phyloP scores from a whole-genome alignment of 2,888 invertebrate genomes.

The Belgica antarctica region DNA sequence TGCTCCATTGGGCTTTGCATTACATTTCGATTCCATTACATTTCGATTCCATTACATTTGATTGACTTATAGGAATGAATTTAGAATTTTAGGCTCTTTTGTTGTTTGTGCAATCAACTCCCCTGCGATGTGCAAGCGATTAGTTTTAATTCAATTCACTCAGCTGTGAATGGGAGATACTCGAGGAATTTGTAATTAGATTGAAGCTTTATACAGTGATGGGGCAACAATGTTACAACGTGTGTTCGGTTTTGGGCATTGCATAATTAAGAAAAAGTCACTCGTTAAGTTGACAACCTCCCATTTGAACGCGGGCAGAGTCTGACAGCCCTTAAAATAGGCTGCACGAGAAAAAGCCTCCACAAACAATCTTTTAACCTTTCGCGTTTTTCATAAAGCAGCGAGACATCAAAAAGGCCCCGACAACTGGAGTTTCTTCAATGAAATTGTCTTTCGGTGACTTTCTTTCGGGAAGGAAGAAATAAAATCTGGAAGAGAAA shows the following conservation, averaged over 20 bases:
- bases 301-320: neutral
- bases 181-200: no score
- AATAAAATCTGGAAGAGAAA: neutral
- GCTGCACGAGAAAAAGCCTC: neutral
- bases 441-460: conserved; percentile 12
- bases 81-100: no score
- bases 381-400: neutral
- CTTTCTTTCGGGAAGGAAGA: conserved; percentile 8
- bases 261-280: neutral
- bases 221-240: no score
- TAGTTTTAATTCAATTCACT: no score
- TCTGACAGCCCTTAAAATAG: neutral
- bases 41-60: neutral
- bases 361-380: conserved; percentile 27
- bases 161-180: no score
- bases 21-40: neutral
- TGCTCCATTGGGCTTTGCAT: neutral
- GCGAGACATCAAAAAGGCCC: conserved; percentile 23
- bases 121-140: no score
- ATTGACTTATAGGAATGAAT: neutral
- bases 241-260: neutral
- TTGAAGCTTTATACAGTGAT: no score
- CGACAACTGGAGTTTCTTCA: conserved; percentile 9
- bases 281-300: neutral
- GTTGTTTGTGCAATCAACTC: no score